These are phyloP conservation scores for Drosophila kokeensis DNA, from an alignment of 2,888 invertebrate species.

Conservation along the genomic window DNA sequence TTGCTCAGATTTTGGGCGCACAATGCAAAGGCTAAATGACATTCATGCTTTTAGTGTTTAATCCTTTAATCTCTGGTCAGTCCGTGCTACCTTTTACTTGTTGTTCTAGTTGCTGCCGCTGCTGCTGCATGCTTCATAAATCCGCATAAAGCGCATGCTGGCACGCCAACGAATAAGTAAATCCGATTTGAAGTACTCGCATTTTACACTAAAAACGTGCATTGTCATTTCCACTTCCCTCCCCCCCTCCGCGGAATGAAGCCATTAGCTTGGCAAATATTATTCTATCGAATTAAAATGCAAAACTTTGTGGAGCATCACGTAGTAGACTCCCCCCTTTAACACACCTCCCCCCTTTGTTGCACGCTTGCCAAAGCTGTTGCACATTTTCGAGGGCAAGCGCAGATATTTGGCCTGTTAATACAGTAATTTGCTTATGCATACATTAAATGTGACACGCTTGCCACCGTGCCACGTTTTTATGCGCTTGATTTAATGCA, in stretches of 20 bases:
- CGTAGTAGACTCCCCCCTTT: conserved; percentile 46
- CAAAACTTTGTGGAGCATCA: conserved; percentile 62
- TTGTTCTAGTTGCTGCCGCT: conserved; percentile 25
- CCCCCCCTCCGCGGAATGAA: conserved; percentile 42
- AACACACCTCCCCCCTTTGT: neutral
- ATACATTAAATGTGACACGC: conserved; percentile 61
- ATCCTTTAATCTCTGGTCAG: conserved; percentile 71
- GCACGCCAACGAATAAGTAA: conserved; percentile 44
- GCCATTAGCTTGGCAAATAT: conserved; percentile 79
- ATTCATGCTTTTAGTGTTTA: conserved; percentile 74
- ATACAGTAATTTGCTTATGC: conserved; percentile 74
- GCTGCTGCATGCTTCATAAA: conserved; percentile 49
- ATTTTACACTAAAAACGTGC: conserved; percentile 49
- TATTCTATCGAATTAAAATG: conserved; percentile 79
- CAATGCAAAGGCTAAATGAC: conserved; percentile 52
- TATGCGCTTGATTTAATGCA: conserved; percentile 65
- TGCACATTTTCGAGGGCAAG: conserved; percentile 55
- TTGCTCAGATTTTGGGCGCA: conserved; percentile 40
- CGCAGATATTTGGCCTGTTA: conserved; percentile 49
- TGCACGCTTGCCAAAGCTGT: conserved; percentile 36
- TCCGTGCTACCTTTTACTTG: conserved; percentile 23
- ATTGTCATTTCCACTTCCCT: conserved; percentile 37
- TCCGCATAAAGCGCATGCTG: conserved; percentile 44
- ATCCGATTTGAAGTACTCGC: conserved; percentile 52
- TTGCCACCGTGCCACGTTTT: conserved; percentile 32